Percentiles rank a stretch among this genome's conserved stretches.
Evolutionary conservation across 1,140 invertebrate species (phyloP).

Genomic region (Drosophila willistoni): DNA sequence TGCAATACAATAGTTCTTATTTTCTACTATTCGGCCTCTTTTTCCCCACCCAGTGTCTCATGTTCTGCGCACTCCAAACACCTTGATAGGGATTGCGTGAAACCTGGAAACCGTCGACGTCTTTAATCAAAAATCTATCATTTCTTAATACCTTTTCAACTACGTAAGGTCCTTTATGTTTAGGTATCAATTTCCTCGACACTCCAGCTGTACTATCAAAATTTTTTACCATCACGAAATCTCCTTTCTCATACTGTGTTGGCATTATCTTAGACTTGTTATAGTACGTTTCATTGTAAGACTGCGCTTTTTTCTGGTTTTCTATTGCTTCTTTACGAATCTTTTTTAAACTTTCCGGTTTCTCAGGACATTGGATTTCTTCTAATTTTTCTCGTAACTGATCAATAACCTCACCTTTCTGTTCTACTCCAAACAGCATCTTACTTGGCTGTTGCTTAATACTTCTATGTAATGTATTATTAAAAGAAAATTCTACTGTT

Average conservation of each 20-base stretch:
- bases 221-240: not conserved
- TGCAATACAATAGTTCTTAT: not conserved
- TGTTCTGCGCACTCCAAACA: not conserved
- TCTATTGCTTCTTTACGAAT: no score
- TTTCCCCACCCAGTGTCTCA: not conserved
- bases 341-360: no score
- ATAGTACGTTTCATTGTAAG: no score
- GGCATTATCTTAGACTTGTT: no score
- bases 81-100: slow-evolving; percentile 7
- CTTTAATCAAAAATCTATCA: slow-evolving; percentile 5
- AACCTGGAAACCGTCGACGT: not conserved
- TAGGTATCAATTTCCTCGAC: not conserved
- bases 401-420: no score
- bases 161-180: not conserved
- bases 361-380: no score
- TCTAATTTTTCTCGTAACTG: no score
- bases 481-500: no score
- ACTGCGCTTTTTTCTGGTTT: no score
- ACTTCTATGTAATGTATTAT: no score
- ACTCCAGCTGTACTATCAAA: not conserved
- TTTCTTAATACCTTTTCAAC: not conserved
- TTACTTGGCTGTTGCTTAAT: no score
- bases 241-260: not conserved
- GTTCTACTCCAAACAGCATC: no score
- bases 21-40: not conserved